Evolutionary conservation across 2,888 invertebrate species (phyloP).

Genomic region (Ophioninae sp.): DNA sequence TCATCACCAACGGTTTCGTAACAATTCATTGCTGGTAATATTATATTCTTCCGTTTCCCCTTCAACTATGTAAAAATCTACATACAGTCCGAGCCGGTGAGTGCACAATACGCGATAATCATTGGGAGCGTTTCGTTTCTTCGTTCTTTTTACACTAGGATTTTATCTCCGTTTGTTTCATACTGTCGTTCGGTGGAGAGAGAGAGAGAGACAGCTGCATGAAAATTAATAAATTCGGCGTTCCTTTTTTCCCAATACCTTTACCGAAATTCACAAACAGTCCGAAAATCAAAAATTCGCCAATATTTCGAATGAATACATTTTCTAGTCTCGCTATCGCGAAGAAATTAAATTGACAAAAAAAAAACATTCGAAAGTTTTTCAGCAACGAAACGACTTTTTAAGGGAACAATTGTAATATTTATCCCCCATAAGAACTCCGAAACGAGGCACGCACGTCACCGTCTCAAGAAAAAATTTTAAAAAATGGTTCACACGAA

Average conservation of each 20-base stretch:
- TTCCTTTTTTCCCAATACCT: background rate
- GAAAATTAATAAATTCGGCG: background rate
- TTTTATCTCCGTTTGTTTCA: background rate
- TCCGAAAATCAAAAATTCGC: background rate
- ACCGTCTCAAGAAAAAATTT: slow-evolving; percentile 7
- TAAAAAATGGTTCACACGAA: slow-evolving; percentile 7
- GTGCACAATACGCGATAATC: slow-evolving; percentile 43
- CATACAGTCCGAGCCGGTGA: slow-evolving; percentile 42
- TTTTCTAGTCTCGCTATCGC: background rate
- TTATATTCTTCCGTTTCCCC: background rate
- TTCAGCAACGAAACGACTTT: background rate
- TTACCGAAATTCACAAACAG: background rate
- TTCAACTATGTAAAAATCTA: slow-evolving; percentile 52
- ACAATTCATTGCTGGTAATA: slow-evolving; percentile 42
- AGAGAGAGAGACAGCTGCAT: background rate
- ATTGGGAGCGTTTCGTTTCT: slow-evolving; percentile 14
- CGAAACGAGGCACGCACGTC: slow-evolving; percentile 27
- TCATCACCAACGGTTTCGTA: slow-evolving; percentile 4
- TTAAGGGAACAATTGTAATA: slow-evolving; percentile 14
- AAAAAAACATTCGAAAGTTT: background rate
- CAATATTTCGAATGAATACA: background rate
- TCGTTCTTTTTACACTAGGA: slow-evolving; percentile 14
- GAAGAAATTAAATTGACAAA: background rate
- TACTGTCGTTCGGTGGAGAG: background rate
- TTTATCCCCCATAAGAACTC: background rate